Conservation (phyloP, 2,113 vertebrate genomes). For the Pungitius pungitius region DNA sequence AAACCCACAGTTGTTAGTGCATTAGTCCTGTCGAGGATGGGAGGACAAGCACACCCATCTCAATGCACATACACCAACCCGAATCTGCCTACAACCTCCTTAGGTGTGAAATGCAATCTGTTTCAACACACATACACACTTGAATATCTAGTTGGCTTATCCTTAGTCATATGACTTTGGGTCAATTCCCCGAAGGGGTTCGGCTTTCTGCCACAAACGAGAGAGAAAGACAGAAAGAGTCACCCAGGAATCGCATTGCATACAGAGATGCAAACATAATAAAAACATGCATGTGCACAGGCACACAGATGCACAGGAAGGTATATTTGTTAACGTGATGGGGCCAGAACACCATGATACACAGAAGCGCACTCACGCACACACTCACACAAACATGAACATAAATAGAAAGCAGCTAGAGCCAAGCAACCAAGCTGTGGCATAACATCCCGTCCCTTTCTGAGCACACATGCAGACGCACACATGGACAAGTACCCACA, state of each 20-base stretch:
- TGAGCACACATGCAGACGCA: constrained; percentile 4
- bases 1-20: constrained; percentile 1
- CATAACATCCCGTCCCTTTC: constrained; percentile 10
- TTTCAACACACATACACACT: constrained; percentile 12
- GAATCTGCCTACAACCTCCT: constrained; percentile 24
- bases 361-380: constrained; percentile 8
- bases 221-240: constrained; percentile 53
- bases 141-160: constrained; percentile 30
- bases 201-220: constrained; percentile 56
- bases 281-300: constrained; percentile 29
- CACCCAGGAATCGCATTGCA: constrained; percentile 55
- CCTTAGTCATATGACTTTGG: constrained; percentile 57
- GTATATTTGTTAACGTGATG: constrained; percentile 31
- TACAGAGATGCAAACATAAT: constrained; percentile 15
- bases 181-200: constrained; percentile 50
- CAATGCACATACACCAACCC: neutral
- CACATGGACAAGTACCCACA: neutral
- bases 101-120: constrained; percentile 38
- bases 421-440: constrained; percentile 42
- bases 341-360: constrained; percentile 1
- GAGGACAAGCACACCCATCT: constrained; percentile 31
- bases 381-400: constrained; percentile 10
- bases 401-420: constrained; percentile 46
- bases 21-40: neutral
- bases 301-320: constrained; percentile 29